Evolutionary conservation across 2,797 vertebrate species (phyloP).

Genomic region (Streptopelia turtur): DNA sequence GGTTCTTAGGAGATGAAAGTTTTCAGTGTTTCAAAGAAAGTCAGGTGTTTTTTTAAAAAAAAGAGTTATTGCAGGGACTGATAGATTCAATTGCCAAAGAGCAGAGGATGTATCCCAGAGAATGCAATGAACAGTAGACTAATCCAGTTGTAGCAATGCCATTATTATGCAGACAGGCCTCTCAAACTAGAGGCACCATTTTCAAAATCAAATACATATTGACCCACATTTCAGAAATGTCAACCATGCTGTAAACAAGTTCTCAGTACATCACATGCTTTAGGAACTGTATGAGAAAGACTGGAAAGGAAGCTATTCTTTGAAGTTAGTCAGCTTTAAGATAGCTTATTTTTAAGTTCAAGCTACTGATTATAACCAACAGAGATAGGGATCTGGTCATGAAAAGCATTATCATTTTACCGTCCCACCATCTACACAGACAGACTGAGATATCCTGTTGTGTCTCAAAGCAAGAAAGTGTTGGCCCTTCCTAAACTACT

Average conservation of each 20-base stretch:
- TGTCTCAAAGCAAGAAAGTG: background rate
- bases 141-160: background rate
- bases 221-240: slow-evolving; percentile 19
- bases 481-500: background rate
- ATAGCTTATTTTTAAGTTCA: background rate
- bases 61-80: background rate
- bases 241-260: background rate
- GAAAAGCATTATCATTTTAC: background rate
- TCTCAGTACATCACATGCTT: background rate
- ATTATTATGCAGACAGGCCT: background rate
- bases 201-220: slow-evolving; percentile 39
- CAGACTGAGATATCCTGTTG: background rate
- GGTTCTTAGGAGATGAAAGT: background rate
- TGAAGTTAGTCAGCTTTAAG: background rate
- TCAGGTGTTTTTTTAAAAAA: background rate
- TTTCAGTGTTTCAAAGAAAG: background rate
- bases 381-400: background rate
- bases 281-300: background rate
- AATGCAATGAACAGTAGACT: background rate
- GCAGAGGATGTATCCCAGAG: background rate
- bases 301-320: background rate
- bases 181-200: background rate
- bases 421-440: background rate
- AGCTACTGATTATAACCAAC: background rate
- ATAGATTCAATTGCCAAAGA: background rate